Percentiles rank a stretch among this genome's conserved stretches.
These are phyloP conservation scores for Uloborus plumipes DNA, from an alignment of 2,888 invertebrate genomes.

Conservation along the genomic window DNA sequence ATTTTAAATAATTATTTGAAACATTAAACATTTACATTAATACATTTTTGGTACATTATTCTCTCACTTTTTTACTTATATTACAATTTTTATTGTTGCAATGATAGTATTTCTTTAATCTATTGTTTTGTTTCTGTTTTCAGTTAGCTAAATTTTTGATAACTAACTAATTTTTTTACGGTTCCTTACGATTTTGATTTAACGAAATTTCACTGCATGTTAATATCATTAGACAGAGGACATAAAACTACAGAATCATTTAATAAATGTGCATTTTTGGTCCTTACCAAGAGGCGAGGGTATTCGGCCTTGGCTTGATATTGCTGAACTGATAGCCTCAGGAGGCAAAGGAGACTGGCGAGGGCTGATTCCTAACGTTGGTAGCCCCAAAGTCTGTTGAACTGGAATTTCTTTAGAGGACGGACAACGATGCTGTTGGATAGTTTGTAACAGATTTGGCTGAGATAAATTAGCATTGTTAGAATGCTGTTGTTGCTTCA, in stretches of 20 bases:
- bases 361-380: constrained; percentile 53
- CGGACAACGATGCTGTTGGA: constrained; percentile 39
- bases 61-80: no score
- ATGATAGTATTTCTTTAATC: no score
- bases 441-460: constrained; percentile 16
- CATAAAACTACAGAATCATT: neutral
- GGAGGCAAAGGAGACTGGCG: constrained; percentile 56
- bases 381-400: constrained; percentile 54
- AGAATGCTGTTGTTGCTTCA: constrained; percentile 46
- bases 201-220: no score
- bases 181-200: no score
- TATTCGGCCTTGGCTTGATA: constrained; percentile 56
- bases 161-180: no score
- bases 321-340: constrained; percentile 37
- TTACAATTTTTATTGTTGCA: no score
- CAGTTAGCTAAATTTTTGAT: no score
- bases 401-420: constrained; percentile 58
- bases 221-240: no score
- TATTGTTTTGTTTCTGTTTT: no score
- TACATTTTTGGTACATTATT: no score
- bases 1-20: no score
- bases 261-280: neutral
- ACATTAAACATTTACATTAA: no score
- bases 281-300: constrained; percentile 59
- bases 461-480: constrained; percentile 18